Base-by-base conservation (phyloP, 2,113 vertebrate species). In the Mirza zaza region DNA sequence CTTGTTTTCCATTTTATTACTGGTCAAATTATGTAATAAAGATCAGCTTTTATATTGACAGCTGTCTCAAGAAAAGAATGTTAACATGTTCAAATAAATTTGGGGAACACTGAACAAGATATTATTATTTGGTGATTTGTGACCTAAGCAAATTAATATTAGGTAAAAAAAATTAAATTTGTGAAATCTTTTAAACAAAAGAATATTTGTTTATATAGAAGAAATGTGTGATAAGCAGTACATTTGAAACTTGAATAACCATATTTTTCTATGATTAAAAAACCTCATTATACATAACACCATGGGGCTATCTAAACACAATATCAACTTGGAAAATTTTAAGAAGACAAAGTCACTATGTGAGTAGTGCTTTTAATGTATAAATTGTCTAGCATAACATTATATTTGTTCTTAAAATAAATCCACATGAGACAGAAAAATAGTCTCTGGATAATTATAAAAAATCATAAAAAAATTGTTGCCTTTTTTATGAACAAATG, bases 401-500 rank as follows among this genome's bases (percentile, higher is more conserved):
- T 92, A 14, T 83, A 79, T 91, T 75, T 95, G 1, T 88, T 97
- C 8, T 75, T 65, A 21, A n/a, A n/a, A n/a, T n/a, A n/a, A 83
- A 81, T 81, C 3, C 6, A 88, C 48, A 68, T 36, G 2, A 5
- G 27, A 12, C n/a, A 96, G 55, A 94, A 90, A 75, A 61, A 14
- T 79, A 52, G 15, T 48, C 39, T 87, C 21, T 73, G 65, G 9
- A 50, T 77, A 82, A 84, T 55, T 27, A 61, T 70, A 18, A 94
- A 92, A 90, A 92, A 4, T 79, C 84, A 89, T 32, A 92, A 87
- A 92, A 91, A 21, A 90, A 71, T 71, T 75, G 8, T 59, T 93
- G 4, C 15, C 48, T 81, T 61, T 68, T 32, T 91, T 90, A 71
- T 77, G 36, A 61, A 71, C 27, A 39, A 73, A 79, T 42, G 1